Base-by-base conservation (phyloP, 2,797 vertebrate species). In the Hydrolagus colliei region DNA sequence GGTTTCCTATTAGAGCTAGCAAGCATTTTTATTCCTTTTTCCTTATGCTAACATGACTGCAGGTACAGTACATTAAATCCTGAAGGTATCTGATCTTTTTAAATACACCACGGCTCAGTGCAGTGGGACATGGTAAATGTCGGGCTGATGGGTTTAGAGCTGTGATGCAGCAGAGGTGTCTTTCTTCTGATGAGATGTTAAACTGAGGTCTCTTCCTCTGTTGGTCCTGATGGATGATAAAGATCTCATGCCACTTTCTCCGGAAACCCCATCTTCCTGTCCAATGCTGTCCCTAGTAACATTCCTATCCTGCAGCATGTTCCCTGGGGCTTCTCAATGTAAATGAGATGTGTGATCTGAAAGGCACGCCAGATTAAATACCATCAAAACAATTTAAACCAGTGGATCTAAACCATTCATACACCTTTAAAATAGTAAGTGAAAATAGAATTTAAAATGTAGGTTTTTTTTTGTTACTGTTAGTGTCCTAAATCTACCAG, bases 51-150 rank as follows among this genome's bases (percentile, higher is more conserved):
- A 52, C 18, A 76, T 16, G 13, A 76, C 41, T 10, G 52, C 74
- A 20, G 41, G 74, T 16, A 59, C 41, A n/a, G 20, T 20, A 76
- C 59, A 20, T 9, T 59, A 14, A 76, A 9, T 76, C 73, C 27
- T 74, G n/a, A 76, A 76, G 74, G 9, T 76, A 76, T n/a, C 14
- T 76, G 74, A 52, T 76, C 16, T 59, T 76, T 59, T 76, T 20
- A 76, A 76, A 41, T 59, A 41, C 14, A 76, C 14, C 10, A 11
- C 4, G 13, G 11, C 22, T 35, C 27, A 10, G 35, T 74, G 74
- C 74, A 20, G 41, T 59, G 41, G 74, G 41, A 76, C 41, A 52
- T 52, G 14, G 2, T 14, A 76, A 76, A 20, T 59, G 16, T 59
- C 41, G 59, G 18, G 74, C 41, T 59, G 41, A 52, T 59, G 41